Base-by-base conservation (phyloP, 1,140 invertebrate genomes). In the Steinernema khuongi region DNA sequence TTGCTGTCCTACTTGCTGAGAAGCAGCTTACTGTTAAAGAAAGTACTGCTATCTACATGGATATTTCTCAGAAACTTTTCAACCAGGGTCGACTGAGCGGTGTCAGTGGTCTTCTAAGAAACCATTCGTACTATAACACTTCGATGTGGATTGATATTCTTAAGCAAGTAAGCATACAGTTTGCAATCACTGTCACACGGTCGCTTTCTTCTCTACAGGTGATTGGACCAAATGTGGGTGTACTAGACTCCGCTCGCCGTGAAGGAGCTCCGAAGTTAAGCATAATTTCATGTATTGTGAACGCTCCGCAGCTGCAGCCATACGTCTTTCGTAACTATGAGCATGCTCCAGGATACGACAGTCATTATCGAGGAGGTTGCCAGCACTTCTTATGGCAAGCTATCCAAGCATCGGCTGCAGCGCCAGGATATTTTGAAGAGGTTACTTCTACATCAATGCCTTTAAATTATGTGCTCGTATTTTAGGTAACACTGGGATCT, bases 251-350 rank as follows among this genome's bases (percentile, higher is more conserved):
- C 1, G 72, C 73, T n/a, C 67, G 74, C 14, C 68, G 70, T 18
- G 30, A 74, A 29, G 71, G 78, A 7, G 41, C 69, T 31, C 77
- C 80, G 18, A 75, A 77, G 36, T 26, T 84, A 11, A 76, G 71
- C 1, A 83, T 84, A 18, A 68, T 85, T 19, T 80, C 82, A 31
- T 79, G 79, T 29, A 78, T 94, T 44, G 91, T 94, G 44, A 94
- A 93, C 88, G 88, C 91, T 28, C 89, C 89, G 7, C 89, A 89
- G n/a, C 88, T 94, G 19, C 89, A 90, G 79, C 91, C 92, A n/a
- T 95, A 91, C 86, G 87, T 96, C 41, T 96, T 96, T 87, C 89
- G 94, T 77, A 94, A 93, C 85, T 97, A 96, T 85, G 90, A 91
- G 70, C 89, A 91, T 72, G 92, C 92, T 14, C 89, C 90, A 79